phyloP scores from a whole-genome alignment of 1,140 invertebrate species.

The Bombus balteatus region DNA sequence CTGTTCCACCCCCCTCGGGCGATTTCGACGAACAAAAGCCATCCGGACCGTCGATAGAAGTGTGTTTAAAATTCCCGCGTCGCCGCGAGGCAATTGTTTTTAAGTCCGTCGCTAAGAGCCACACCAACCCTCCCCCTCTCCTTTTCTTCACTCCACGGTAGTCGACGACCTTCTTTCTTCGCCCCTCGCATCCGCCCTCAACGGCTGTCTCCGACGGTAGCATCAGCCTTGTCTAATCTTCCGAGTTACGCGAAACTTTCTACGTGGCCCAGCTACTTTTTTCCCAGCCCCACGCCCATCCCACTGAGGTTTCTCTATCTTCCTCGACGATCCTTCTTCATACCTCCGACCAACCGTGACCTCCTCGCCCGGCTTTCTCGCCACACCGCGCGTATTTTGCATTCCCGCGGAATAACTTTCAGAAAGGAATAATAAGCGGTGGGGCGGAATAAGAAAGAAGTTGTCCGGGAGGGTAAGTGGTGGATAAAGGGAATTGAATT shows the following conservation, averaged over 20 bases:
- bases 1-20: conserved; percentile 46
- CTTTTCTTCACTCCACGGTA: neutral
- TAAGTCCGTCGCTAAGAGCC: conserved; percentile 70
- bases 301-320: conserved; percentile 30
- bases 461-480: conserved; percentile 25
- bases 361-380: neutral
- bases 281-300: conserved; percentile 16
- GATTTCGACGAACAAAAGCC: conserved; percentile 64
- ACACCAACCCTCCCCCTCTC: neutral
- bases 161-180: neutral
- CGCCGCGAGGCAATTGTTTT: conserved; percentile 74
- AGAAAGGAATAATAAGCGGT: conserved; percentile 60
- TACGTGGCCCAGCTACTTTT: conserved; percentile 45
- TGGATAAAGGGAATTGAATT: conserved; percentile 47
- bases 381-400: conserved; percentile 52
- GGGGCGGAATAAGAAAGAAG: conserved; percentile 38
- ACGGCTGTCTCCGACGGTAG: conserved; percentile 9
- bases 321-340: conserved; percentile 26
- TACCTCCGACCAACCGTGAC: neutral
- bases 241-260: conserved; percentile 66
- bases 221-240: conserved; percentile 67
- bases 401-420: conserved; percentile 54
- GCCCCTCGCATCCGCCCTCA: neutral
- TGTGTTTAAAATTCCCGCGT: conserved; percentile 76
- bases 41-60: conserved; percentile 70